These are phyloP conservation scores for Callopanchax toddi DNA, from an alignment of 2,113 vertebrate genomes.

Conservation along the genomic window DNA sequence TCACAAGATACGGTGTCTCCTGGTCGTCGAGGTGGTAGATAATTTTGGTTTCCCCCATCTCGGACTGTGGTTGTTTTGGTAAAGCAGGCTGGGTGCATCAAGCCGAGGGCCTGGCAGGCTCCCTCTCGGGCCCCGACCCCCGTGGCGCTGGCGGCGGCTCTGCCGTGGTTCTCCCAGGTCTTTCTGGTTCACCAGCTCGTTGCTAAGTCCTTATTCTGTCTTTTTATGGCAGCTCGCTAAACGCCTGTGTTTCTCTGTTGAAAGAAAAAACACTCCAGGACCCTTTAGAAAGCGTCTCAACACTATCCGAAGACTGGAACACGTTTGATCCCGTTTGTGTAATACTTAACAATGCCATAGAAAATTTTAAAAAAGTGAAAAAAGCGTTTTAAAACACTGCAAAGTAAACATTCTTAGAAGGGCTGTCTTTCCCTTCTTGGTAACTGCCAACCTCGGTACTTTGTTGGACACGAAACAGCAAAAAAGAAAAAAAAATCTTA, in stretches of 20 bases:
- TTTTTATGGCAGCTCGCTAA: constrained; percentile 37
- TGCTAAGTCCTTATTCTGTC: constrained; percentile 35
- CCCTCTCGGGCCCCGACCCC: constrained; percentile 78
- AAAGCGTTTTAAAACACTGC: neutral
- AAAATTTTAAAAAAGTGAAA: constrained; percentile 1
- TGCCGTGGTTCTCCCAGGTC: constrained; percentile 63
- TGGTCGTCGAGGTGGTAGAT: constrained; percentile 99
- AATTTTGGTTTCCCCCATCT: constrained; percentile 96
- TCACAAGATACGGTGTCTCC: constrained; percentile 97
- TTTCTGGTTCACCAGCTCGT: constrained; percentile 42
- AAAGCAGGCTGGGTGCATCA: constrained; percentile 76
- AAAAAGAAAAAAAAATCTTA: neutral
- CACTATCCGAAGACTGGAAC: neutral
- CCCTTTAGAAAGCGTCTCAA: constrained; percentile 32
- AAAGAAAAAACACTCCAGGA: constrained; percentile 7
- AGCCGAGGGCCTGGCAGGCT: constrained; percentile 77
- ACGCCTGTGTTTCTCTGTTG: constrained; percentile 23
- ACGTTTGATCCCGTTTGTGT: constrained; percentile 2
- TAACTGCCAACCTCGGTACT: constrained; percentile 55
- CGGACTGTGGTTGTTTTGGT: constrained; percentile 74
- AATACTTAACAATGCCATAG: neutral
- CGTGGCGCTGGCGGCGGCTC: constrained; percentile 60
- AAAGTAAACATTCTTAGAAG: constrained; percentile 26
- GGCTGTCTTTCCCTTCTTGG: constrained; percentile 33
- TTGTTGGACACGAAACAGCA: constrained; percentile 67